phyloP scores from a whole-genome alignment of 2,888 invertebrate genomes.

The Heliconius sara region DNA sequence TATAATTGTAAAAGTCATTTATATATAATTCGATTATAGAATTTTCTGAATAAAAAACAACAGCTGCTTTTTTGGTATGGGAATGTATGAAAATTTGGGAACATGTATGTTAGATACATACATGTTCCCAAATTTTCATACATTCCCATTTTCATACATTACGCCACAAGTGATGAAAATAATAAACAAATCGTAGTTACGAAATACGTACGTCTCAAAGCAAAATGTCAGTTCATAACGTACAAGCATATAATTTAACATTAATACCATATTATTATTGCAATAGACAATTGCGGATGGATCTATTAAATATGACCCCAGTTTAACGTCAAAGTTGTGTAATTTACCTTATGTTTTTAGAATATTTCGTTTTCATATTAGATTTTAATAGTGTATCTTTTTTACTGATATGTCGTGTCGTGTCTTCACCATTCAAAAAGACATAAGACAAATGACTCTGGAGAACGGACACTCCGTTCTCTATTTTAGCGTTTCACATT shows the following conservation, averaged over 20 bases:
- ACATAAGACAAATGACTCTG: too few species aligned
- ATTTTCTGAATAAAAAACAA: background rate
- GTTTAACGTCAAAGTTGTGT: background rate
- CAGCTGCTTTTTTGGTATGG: too few species aligned
- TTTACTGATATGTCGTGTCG: background rate
- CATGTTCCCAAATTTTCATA: too few species aligned
- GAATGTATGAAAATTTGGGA: too few species aligned
- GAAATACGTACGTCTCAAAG: background rate
- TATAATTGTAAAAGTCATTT: background rate
- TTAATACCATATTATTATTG: slow-evolving; percentile 1
- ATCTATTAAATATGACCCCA: slow-evolving; percentile 8
- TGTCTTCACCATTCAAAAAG: background rate
- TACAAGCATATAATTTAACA: background rate
- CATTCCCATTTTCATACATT: too few species aligned
- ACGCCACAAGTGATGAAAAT: background rate
- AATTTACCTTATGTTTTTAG: background rate
- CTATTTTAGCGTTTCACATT: too few species aligned
- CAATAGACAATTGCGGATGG: slow-evolving; percentile 1
- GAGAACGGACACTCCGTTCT: too few species aligned
- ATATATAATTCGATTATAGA: background rate
- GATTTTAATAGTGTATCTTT: background rate
- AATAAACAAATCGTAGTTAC: background rate
- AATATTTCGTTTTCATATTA: background rate
- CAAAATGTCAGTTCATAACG: background rate
- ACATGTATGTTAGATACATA: too few species aligned